phyloP scores from a whole-genome alignment of 2,113 vertebrate species.

The Hippocampus zosterae region DNA sequence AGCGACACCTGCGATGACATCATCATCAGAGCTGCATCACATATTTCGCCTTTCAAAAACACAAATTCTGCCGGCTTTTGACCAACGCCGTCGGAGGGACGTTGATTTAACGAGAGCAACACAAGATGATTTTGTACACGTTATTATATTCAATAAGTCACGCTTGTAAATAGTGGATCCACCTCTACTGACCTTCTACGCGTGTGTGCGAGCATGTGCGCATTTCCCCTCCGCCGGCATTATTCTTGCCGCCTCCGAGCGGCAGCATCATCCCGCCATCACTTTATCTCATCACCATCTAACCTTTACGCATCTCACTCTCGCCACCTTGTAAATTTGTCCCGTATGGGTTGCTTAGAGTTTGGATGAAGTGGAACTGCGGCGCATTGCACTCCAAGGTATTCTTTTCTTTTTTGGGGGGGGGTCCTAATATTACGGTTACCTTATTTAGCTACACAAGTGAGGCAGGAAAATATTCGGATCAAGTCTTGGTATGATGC shows the following conservation, averaged over 20 bases:
- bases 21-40: too few relatives aligned
- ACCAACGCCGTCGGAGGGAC: neutral
- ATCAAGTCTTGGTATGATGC: neutral
- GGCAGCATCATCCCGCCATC: constrained; percentile 9
- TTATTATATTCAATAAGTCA: neutral
- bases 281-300: constrained; percentile 1
- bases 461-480: neutral
- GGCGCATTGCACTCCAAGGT: neutral
- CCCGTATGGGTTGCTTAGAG: neutral
- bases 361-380: neutral
- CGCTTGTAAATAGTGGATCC: neutral
- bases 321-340: neutral
- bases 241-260: neutral
- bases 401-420: too few relatives aligned
- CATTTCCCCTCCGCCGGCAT: neutral
- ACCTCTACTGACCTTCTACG: neutral
- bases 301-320: neutral
- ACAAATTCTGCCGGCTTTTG: neutral
- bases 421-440: neutral
- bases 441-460: neutral
- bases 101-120: neutral
- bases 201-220: neutral
- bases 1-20: too few relatives aligned
- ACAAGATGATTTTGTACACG: neutral
- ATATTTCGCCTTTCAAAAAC: too few relatives aligned